Percentiles rank a stretch among this genome's conserved stretches.
phyloP scores from a whole-genome alignment of 2,888 invertebrate species.

The Campoplex capitator region DNA sequence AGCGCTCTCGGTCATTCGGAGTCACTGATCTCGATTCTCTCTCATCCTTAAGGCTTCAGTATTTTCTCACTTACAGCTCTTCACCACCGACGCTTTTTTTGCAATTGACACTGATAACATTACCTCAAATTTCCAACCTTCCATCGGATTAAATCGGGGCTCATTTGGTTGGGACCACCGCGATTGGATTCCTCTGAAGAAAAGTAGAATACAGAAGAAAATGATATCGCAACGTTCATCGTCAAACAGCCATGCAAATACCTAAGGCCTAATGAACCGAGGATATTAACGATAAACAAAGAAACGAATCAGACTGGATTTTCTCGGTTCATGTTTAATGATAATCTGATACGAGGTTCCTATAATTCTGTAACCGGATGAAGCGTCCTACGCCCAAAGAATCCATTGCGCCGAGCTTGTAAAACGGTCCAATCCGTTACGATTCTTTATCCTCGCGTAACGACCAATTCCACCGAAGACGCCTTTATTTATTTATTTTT shows the following conservation, averaged over 20 bases:
- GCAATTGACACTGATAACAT: neutral
- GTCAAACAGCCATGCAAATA: neutral
- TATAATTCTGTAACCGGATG: slow-evolving; percentile 18
- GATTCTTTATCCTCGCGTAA: slow-evolving; percentile 40
- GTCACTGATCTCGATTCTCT: slow-evolving; percentile 69
- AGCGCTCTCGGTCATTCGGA: slow-evolving; percentile 67
- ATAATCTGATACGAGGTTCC: slow-evolving; percentile 27
- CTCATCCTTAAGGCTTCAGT: slow-evolving; percentile 36
- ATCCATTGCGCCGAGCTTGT: neutral
- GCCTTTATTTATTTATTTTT: slow-evolving; percentile 43
- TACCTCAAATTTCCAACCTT: neutral
- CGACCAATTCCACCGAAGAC: slow-evolving; percentile 18
- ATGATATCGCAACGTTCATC: neutral
- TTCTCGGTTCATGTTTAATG: slow-evolving; percentile 4
- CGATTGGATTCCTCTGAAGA: neutral
- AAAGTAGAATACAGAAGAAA: neutral
- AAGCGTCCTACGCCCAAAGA: slow-evolving; percentile 2
- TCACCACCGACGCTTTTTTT: neutral
- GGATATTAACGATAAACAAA: slow-evolving; percentile 4
- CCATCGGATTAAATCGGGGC: neutral
- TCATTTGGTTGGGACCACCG: neutral
- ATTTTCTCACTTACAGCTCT: slow-evolving; percentile 11
- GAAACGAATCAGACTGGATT: slow-evolving; percentile 4
- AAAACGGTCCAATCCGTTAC: slow-evolving; percentile 52
- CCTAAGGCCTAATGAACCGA: slow-evolving; percentile 15